Conservation (phyloP, 2,113 vertebrate species). For the Vidua macroura region DNA sequence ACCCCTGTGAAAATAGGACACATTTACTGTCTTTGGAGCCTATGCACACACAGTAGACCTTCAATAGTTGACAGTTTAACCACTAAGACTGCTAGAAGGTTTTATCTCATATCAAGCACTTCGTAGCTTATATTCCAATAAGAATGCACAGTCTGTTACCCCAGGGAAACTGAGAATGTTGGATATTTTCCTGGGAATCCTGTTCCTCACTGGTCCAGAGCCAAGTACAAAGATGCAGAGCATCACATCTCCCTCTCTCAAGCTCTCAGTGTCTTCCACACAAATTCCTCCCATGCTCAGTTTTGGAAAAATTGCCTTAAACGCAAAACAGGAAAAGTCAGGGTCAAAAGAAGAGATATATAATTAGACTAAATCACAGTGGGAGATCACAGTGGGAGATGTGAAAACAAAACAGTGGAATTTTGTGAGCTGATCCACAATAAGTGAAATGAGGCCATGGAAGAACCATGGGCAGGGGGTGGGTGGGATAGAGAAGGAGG, state of each 20-base stretch:
- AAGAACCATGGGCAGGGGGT: not conserved
- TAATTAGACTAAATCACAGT: conserved; percentile 4
- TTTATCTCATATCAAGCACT: not conserved
- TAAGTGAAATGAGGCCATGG: not conserved
- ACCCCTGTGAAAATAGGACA: not conserved
- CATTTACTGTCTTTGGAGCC: not conserved
- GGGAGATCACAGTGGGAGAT: not conserved
- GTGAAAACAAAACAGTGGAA: not conserved
- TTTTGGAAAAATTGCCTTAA: not conserved
- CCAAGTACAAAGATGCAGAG: not conserved
- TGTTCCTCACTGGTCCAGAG: not conserved
- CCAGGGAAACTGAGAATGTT: not conserved
- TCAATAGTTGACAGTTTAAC: not conserved
- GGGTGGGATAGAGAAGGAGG: not conserved
- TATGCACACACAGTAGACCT: not conserved
- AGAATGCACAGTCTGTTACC: not conserved
- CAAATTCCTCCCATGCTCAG: not conserved
- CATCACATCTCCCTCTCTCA: not conserved
- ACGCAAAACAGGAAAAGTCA: not conserved
- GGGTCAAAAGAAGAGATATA: not conserved
- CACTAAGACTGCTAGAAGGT: not conserved
- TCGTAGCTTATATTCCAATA: not conserved
- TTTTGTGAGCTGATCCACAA: not conserved
- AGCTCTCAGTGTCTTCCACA: not conserved
- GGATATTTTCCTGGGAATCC: conserved; percentile 6